phyloP scores from a whole-genome alignment of 2,797 vertebrate genomes.

The Merluccius polli region DNA sequence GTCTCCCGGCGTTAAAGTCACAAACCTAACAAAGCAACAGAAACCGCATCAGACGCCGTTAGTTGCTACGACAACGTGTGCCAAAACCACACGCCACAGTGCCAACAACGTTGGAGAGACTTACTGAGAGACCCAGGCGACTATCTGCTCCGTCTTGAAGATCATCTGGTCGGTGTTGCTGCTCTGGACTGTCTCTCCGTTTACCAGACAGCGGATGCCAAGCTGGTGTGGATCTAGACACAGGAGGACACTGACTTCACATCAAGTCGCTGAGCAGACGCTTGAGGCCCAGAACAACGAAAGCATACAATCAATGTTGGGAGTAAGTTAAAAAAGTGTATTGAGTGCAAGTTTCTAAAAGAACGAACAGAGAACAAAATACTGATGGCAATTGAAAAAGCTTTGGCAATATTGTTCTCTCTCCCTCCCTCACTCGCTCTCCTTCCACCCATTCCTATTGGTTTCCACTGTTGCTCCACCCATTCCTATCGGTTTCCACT shows the following conservation, averaged over 20 bases:
- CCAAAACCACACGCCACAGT: not conserved
- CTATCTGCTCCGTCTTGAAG: constrained; percentile 79
- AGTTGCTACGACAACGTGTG: not conserved
- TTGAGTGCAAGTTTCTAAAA: no score
- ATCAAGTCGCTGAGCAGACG: not conserved
- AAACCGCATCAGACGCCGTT: not conserved
- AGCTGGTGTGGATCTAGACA: constrained; percentile 84
- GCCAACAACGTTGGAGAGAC: constrained; percentile 10
- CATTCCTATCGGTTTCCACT: no score
- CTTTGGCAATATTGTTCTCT: no score
- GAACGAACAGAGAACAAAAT: not conserved
- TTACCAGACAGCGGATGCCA: constrained; percentile 83
- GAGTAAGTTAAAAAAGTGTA: not conserved
- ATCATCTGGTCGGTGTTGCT: constrained; percentile 90
- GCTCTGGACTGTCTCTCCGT: constrained; percentile 79
- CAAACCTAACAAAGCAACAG: constrained; percentile 71
- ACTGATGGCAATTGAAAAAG: not conserved
- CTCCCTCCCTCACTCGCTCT: no score
- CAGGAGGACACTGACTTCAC: not conserved
- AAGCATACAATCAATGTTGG: not conserved
- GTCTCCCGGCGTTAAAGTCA: constrained; percentile 86
- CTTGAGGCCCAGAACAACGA: not conserved
- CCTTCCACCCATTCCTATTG: not conserved
- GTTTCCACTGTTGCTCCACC: no score
- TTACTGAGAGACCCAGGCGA: constrained; percentile 90